These are phyloP conservation scores for Pluvianellus socialis DNA, from an alignment of 2,113 vertebrate genomes.

Conservation along the genomic window DNA sequence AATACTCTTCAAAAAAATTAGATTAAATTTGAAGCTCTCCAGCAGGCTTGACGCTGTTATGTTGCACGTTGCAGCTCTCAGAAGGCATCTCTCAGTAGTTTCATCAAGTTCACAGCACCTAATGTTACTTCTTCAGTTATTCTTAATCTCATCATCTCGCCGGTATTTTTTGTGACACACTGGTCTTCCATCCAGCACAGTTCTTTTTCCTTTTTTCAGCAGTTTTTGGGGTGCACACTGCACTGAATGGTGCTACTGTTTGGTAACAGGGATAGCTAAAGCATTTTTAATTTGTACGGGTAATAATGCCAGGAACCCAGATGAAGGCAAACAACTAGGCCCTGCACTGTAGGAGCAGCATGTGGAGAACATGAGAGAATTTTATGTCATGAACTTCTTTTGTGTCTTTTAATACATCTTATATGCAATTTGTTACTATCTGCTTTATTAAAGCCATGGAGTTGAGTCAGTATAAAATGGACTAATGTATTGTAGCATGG, in stretches of 20 bases:
- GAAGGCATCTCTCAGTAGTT: background rate
- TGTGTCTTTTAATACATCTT: background rate
- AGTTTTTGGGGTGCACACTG: background rate
- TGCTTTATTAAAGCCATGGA: background rate
- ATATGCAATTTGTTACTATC: background rate
- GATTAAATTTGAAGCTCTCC: background rate
- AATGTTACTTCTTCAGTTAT: background rate
- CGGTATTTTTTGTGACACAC: background rate
- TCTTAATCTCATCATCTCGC: background rate
- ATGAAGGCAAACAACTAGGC: background rate
- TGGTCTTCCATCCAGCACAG: background rate
- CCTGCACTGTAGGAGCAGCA: background rate
- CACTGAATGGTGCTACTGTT: background rate
- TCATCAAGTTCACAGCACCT: background rate
- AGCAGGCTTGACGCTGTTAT: background rate
- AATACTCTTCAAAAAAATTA: background rate
- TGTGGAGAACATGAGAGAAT: background rate
- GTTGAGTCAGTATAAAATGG: background rate
- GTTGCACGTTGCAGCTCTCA: background rate
- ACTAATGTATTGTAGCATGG: background rate
- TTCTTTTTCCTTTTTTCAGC: background rate
- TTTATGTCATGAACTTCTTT: background rate
- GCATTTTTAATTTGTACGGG: background rate
- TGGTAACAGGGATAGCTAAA: background rate
- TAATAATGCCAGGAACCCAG: background rate